Base-by-base conservation (phyloP, 1,140 invertebrate genomes). In the Lordiphosa mommai region DNA sequence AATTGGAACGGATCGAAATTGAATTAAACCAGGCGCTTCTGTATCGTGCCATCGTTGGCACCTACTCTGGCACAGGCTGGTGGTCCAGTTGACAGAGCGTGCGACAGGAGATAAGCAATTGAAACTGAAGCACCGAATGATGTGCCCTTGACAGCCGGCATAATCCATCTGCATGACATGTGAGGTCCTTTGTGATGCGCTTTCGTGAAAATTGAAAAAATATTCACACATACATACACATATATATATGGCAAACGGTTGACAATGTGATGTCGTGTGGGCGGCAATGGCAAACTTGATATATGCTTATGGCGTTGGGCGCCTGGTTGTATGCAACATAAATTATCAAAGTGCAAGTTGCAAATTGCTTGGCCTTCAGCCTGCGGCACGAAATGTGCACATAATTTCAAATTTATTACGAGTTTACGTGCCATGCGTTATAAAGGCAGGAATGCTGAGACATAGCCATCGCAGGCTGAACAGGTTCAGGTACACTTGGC, bases 311-410 rank as follows among this genome's bases (percentile, higher is more conserved):
- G 63, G 52, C 63, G 47, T 67, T 53, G 63, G 65, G 38, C 56
- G 41, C 51, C 60, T 23, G 27, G 55, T 16, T 30, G 58, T 49
- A 56, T 71, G 76, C 71, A 71, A 76, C 76, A 80, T 80, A 80
- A 76, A 84, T 80, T 68, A 84, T 68, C 76, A 80, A 82, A 80
- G 76, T 80, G 77, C 76, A 84, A 74, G 76, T 76, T 80, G 77
- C 61, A 80, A 80, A 80, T 80, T 72, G 71, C 71, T 80, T 84
- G 71, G 76, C 77, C 76, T 84, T 84, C 74, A 56, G 61, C 41
- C 64, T 48, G 64, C 30, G 70, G 59, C 73, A 82, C 70, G 57
- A 68, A 76, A 71, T 80, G 76, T 82, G 76, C 76, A 82, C 76
- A 80, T 80, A 80, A 80, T 84, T 82, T 69, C 67, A 76, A 80